Conservation (phyloP, 2,888 invertebrate species). For the Sthenelais limicola region DNA sequence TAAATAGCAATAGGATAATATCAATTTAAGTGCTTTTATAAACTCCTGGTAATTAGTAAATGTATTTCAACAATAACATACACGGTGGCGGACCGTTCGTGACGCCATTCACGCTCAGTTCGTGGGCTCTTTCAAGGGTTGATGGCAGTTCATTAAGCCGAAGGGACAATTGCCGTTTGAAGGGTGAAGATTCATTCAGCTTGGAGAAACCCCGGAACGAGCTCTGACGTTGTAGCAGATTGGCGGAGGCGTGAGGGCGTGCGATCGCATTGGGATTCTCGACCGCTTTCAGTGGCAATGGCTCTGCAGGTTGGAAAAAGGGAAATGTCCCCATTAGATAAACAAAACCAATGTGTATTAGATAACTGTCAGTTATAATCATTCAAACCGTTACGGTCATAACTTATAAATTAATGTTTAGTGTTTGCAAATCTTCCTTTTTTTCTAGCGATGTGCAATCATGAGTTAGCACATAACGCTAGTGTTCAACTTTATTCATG, state of each 20-base stretch:
- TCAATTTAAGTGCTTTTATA: constrained; percentile 6
- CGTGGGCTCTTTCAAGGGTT: constrained; percentile 84
- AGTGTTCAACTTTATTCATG: no score
- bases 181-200: constrained; percentile 75
- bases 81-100: constrained; percentile 41
- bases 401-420: no score
- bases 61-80: background rate
- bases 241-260: constrained; percentile 91
- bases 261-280: constrained; percentile 79
- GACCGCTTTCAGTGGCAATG: constrained; percentile 74
- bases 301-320: constrained; percentile 72
- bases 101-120: constrained; percentile 47
- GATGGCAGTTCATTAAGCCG: constrained; percentile 96
- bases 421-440: no score
- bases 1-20: no score
- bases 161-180: constrained; percentile 97
- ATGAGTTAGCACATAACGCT: no score
- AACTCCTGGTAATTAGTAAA: constrained; percentile 49
- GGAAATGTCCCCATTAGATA: no score
- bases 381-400: no score
- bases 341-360: no score
- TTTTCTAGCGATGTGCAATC: no score
- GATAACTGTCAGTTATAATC: no score
- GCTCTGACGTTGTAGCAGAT: constrained; percentile 94
- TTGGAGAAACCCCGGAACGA: constrained; percentile 88